These are phyloP conservation scores for Watsonalla cultraria DNA, from an alignment of 2,888 invertebrate genomes.

Conservation along the genomic window DNA sequence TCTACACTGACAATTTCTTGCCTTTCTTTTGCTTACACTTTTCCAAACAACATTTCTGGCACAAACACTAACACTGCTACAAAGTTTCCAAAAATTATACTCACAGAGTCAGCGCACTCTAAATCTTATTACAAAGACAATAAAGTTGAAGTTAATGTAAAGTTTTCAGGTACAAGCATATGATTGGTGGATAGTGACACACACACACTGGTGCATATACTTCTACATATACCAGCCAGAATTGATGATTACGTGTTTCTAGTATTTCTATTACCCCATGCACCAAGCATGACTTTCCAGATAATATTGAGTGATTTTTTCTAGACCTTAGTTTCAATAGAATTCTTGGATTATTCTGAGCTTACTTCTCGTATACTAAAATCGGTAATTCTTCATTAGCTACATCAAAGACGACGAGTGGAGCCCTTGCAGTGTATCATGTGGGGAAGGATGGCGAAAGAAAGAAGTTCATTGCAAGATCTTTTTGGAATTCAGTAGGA, in stretches of 20 bases:
- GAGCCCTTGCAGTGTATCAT: constrained; percentile 94
- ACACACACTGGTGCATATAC: constrained; percentile 71
- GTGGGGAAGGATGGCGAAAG: constrained; percentile 92
- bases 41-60: constrained; percentile 53
- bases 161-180: constrained; percentile 34
- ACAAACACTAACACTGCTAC: constrained; percentile 50
- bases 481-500: constrained; percentile 93
- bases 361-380: background rate
- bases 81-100: constrained; percentile 38
- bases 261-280: constrained; percentile 44
- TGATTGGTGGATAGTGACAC: constrained; percentile 42
- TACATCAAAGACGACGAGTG: constrained; percentile 93
- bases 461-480: constrained; percentile 96
- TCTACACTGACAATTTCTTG: constrained; percentile 54
- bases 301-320: constrained; percentile 12
- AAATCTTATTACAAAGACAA: constrained; percentile 23
- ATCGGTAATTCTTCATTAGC: constrained; percentile 67
- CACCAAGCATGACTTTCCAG: constrained; percentile 58
- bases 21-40: constrained; percentile 58
- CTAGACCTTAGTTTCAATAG: constrained; percentile 9
- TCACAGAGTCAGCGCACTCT: constrained; percentile 26
- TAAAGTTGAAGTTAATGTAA: constrained; percentile 34
- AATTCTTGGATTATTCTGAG: background rate
- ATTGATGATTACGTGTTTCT: constrained; percentile 41
- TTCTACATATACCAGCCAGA: constrained; percentile 77